Evolutionary conservation across 2,113 vertebrate species (phyloP), one percentile per base, ranked within the genome.

Genomic region (Phrynosoma blainvillii): DNA sequence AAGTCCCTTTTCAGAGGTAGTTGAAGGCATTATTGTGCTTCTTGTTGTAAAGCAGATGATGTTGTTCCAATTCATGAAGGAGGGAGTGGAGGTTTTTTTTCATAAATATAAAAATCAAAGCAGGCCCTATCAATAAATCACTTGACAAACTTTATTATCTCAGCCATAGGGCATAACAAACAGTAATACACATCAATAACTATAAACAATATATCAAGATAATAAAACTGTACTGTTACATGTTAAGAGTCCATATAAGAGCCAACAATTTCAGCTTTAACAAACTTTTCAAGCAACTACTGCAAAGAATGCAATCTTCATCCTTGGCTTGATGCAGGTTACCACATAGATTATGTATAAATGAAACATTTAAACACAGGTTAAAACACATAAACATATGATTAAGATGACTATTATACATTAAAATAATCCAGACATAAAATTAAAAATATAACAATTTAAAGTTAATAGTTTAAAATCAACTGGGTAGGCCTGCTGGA

Each of bases 171-270:
- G 32, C n/a, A 66, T 83, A 83, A 77, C 73, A 54, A 70, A 77
- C 80, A 83, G 23, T 83, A 73, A 70, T 56, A 77, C 42, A 68
- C 74, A 56, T 68, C 80, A 52, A 68, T 83, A 54, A 8, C 87
- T 88, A 54, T 83, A 77, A 83, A 83, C 73, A 77, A 66, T 87
- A 87, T 79, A 76, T 27, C 21, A 20, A 59, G 71, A 82, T 75
- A 87, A 82, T 82, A 87, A 87, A 87, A 82, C 65, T 66, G 30
- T n/a, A 54, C 27, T 65, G 12, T 54, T 66, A 66, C 59, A 66
- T 82, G 70, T 32, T 32, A 65, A 82, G 71, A 66, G 40, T 82
- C 42, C 30, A 76, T 12, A 82, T 25, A 76, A 76, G 36, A 66
- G 4, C 4, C 66, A 32, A 56, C 65, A 32, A 56, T 66, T 40